Base-by-base conservation (phyloP, 2,888 invertebrate genomes). In the Malachius bipustulatus region DNA sequence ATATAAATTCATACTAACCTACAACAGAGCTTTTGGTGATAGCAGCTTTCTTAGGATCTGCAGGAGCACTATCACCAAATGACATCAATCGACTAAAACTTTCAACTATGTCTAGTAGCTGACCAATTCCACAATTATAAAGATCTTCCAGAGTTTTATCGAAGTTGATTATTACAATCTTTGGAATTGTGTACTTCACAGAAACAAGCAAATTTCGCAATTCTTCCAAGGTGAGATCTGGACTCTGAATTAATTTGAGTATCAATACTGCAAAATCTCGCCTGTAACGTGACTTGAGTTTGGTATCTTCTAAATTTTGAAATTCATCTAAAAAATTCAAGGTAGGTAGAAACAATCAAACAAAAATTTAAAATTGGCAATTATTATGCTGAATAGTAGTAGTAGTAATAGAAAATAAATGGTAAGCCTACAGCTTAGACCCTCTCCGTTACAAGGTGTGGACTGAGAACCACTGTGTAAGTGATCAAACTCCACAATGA, bases 201-300 rank as follows among this genome's bases (percentile, higher is more conserved):
- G 72, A 71, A 19, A 70, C 73, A n/a, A 85, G 59, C 41, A 78
- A 62, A 27, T 65, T 65, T 60, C 76, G 72, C 38, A 80, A 60
- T 51, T 77, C 78, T 47, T 69, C 70, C 43, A 82, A 73, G 38
- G 77, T 72, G 70, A 85, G 73, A 55, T 87, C 85, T 12, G 84
- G 81, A 47, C 79, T 79, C 73, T 84, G 83, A 45, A 88, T 77
- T 14, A 89, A 63, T 59, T 84, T 82, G 10, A 89, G 64, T 16
- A 84, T 71, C 4, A 82, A 67, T 59, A 85, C 76, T 62, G 85
- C 83, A 58, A 89, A 85, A 54, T 82, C 78, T 47, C 82, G 75
- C 37, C 82, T 69, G 43, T 77, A 70, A 52, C 70, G 71, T 11
- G 77, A 69, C 35, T 69, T 66, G 47, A 69, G 61, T 13, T 60